Evolutionary conservation across 1,140 invertebrate species (phyloP).

Genomic region (Dufourea novaeangliae): DNA sequence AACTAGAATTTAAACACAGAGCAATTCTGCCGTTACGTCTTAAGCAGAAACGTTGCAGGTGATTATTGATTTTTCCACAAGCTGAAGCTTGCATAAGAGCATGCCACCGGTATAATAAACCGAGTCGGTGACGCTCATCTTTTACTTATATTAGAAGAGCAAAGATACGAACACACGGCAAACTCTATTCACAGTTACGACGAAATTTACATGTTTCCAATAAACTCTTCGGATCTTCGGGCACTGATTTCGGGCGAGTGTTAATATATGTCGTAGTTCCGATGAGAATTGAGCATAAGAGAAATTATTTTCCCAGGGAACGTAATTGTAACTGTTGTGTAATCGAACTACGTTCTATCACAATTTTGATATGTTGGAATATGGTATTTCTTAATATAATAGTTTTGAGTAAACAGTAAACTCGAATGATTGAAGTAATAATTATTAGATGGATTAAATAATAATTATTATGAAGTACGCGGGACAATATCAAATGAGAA

Average conservation of each 20-base stretch:
- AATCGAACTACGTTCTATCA: too few relatives aligned
- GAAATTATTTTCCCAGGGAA: too few relatives aligned
- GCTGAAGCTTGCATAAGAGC: conserved; percentile 57
- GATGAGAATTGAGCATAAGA: too few relatives aligned
- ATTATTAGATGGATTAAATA: too few relatives aligned
- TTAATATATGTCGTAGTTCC: background rate
- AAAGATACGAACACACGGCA: conserved; percentile 4
- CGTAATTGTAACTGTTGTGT: too few relatives aligned
- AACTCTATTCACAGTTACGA: background rate
- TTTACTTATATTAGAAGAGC: conserved; percentile 46
- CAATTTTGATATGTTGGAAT: too few relatives aligned
- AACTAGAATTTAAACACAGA: background rate
- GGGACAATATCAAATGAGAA: too few relatives aligned
- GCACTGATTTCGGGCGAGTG: background rate
- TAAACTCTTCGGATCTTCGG: background rate
- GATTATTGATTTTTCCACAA: conserved; percentile 66
- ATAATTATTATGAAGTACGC: too few relatives aligned
- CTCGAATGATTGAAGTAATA: too few relatives aligned
- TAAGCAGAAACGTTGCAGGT: conserved; percentile 47
- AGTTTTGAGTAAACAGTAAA: too few relatives aligned
- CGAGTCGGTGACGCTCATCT: conserved; percentile 1
- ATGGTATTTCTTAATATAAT: too few relatives aligned
- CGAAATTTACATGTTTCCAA: conserved; percentile 7
- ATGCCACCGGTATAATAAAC: conserved; percentile 39
- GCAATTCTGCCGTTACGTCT: conserved; percentile 18